Evolutionary conservation across 2,888 invertebrate species (phyloP).

Genomic region (Campaea margaritaria): DNA sequence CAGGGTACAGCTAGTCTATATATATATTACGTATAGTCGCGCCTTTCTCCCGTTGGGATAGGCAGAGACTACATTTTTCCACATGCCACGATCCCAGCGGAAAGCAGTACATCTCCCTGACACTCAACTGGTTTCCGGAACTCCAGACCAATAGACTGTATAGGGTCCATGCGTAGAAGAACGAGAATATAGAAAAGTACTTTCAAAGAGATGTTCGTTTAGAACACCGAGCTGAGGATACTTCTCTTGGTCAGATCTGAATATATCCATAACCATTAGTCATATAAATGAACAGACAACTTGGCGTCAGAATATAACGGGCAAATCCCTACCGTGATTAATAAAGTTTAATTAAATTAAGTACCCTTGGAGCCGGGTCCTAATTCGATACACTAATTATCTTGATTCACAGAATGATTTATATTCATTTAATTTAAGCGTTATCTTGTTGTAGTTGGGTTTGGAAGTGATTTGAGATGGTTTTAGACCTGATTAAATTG

Average conservation of each 20-base stretch:
- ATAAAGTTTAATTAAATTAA: constrained; percentile 33
- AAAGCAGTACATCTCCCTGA: no score
- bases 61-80: no score
- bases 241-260: not conserved
- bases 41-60: no score
- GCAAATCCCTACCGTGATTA: constrained; percentile 20
- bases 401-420: constrained; percentile 25
- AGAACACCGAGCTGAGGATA: no score
- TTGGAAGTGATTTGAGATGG: constrained; percentile 4
- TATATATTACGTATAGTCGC: no score
- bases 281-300: constrained; percentile 16
- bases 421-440: constrained; percentile 20
- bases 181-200: no score
- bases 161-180: no score
- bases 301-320: constrained; percentile 22
- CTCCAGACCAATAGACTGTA: no score
- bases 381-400: constrained; percentile 31
- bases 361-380: constrained; percentile 11
- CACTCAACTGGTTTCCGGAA: no score
- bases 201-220: no score
- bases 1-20: no score
- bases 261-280: not conserved
- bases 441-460: constrained; percentile 10
- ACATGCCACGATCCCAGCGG: no score
- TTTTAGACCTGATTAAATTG: not conserved